A percentile compares a stretch with the other conserved stretches of the same genome.
Evolutionary conservation across 2,113 vertebrate species (phyloP).

Genomic region (Passer domesticus): DNA sequence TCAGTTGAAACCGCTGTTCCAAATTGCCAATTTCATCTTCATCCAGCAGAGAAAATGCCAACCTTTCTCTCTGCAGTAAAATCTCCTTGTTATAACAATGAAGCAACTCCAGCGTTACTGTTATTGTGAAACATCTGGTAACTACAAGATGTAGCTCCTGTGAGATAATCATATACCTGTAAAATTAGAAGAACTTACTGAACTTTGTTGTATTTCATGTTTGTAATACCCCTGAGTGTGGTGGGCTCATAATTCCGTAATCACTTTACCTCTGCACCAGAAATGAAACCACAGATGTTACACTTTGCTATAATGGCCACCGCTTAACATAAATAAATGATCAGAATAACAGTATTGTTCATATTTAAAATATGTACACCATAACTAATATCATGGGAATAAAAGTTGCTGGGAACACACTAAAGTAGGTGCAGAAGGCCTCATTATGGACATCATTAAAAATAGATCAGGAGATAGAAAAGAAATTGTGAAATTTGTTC

Average conservation of each 20-base stretch:
- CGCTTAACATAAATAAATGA: conserved; percentile 73
- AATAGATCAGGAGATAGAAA: background rate
- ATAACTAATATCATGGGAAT: background rate
- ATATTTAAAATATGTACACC: conserved; percentile 25
- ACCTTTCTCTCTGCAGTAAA: conserved; percentile 63
- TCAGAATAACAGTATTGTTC: conserved; percentile 61
- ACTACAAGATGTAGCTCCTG: conserved; percentile 71
- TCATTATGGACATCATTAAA: conserved; percentile 22
- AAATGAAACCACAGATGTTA: conserved; percentile 73
- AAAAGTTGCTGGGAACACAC: background rate
- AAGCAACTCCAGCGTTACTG: conserved; percentile 66
- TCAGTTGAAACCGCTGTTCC: conserved; percentile 66
- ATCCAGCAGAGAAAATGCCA: conserved; percentile 78
- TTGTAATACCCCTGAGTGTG: conserved; percentile 65
- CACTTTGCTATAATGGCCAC: conserved; percentile 39
- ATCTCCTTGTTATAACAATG: conserved; percentile 73
- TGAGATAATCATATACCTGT: conserved; percentile 65
- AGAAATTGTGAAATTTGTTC: background rate
- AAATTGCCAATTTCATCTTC: conserved; percentile 75
- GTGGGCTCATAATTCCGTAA: conserved; percentile 63
- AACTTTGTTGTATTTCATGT: conserved; percentile 67
- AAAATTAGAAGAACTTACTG: conserved; percentile 71
- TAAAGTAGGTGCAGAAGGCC: background rate
- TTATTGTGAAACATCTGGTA: conserved; percentile 79
- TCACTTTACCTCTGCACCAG: conserved; percentile 63